phyloP scores from a whole-genome alignment of 2,113 vertebrate genomes.

The Tragelaphus buxtoni region DNA sequence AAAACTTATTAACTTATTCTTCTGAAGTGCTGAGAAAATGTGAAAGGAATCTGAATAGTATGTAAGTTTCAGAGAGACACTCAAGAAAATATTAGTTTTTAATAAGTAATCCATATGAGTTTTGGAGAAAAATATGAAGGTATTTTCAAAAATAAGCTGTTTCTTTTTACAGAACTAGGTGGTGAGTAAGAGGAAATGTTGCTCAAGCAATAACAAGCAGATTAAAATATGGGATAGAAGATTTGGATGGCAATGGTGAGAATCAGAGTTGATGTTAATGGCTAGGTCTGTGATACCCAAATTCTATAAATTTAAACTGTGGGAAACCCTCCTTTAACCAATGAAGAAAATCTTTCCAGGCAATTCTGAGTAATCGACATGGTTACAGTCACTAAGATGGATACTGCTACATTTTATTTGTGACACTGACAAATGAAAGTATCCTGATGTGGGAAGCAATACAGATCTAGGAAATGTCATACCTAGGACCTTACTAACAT shows the following conservation, averaged over 20 bases:
- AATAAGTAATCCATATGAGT: not conserved
- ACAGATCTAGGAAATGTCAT: not conserved
- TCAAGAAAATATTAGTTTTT: not conserved
- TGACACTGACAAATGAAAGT: slow-evolving; percentile 24
- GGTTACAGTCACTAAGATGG: slow-evolving; percentile 5
- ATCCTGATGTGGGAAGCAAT: not conserved
- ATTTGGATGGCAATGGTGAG: not conserved
- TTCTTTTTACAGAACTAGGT: slow-evolving; percentile 5
- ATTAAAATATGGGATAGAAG: not conserved
- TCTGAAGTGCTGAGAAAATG: not conserved
- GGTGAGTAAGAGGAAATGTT: not conserved
- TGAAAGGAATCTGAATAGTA: not conserved
- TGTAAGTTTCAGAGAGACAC: not conserved
- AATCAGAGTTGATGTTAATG: not conserved
- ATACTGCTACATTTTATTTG: not conserved
- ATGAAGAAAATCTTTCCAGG: not conserved
- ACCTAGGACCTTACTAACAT: not conserved
- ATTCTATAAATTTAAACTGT: not conserved
- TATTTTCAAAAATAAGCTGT: not conserved
- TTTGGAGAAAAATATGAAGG: not conserved
- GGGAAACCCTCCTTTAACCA: not conserved
- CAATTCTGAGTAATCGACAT: not conserved
- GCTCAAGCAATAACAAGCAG: not conserved
- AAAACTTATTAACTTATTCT: not conserved
- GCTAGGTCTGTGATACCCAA: not conserved